A percentile compares a stretch with the other conserved stretches of the same genome.
These are phyloP conservation scores for Bombus polaris DNA, from an alignment of 1,140 invertebrate genomes.

Conservation along the genomic window DNA sequence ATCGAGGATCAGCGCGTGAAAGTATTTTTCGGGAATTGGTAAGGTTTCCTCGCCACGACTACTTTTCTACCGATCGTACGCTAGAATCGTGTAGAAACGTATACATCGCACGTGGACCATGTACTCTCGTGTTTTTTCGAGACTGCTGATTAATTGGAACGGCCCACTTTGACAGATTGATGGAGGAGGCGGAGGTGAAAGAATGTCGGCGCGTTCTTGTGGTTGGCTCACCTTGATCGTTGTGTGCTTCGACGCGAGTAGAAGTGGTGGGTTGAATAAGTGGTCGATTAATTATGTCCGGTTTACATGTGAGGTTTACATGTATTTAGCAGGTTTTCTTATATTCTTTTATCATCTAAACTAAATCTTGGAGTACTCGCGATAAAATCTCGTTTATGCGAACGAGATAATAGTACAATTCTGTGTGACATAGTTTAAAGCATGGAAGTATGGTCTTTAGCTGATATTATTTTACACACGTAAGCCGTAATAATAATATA, in stretches of 20 bases:
- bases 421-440: no score
- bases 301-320: not conserved
- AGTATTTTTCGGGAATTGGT: not conserved
- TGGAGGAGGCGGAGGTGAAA: not conserved
- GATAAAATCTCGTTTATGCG: no score
- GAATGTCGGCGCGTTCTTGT: not conserved
- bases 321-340: no score
- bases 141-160: constrained; percentile 50
- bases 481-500: no score
- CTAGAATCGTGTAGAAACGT: not conserved
- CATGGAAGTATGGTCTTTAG: no score
- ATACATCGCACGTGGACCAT: not conserved
- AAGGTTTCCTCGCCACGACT: not conserved
- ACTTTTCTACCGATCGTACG: not conserved
- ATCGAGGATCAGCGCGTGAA: not conserved
- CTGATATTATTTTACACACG: no score
- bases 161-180: constrained; percentile 10
- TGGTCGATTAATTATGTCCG: not conserved
- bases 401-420: no score
- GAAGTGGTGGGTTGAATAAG: not conserved
- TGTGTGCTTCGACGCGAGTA: not conserved
- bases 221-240: not conserved
- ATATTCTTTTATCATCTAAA: no score
- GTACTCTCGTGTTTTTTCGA: constrained; percentile 1
- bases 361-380: no score